A percentile compares a stretch with the other conserved stretches of the same genome.
These are phyloP conservation scores for Ochropacha duplaris DNA, from an alignment of 2,888 invertebrate species.

Conservation along the genomic window DNA sequence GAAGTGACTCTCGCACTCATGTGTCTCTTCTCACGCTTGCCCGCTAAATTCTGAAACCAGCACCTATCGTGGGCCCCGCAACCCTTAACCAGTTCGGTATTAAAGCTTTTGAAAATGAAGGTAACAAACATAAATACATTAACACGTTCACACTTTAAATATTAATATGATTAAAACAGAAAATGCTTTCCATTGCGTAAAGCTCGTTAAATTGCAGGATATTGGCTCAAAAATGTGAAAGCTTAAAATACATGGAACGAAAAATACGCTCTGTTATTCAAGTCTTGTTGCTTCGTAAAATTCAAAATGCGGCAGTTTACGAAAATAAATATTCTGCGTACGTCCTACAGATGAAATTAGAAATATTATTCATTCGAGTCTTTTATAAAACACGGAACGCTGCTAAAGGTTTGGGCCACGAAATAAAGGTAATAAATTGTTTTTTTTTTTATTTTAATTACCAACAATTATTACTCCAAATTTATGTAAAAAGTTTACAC, in stretches of 20 bases:
- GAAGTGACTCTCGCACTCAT: too few relatives aligned
- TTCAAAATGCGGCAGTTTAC: neutral
- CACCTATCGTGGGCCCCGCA: too few relatives aligned
- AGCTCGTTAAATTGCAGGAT: neutral
- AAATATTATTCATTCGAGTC: constrained; percentile 31
- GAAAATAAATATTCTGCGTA: constrained; percentile 18
- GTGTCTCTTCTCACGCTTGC: too few relatives aligned
- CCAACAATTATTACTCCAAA: too few relatives aligned
- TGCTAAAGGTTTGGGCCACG: neutral
- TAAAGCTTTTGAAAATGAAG: too few relatives aligned
- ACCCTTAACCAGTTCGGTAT: too few relatives aligned
- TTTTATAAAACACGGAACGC: neutral
- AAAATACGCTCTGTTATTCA: neutral
- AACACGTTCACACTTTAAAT: too few relatives aligned
- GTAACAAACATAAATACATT: too few relatives aligned
- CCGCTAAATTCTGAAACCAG: too few relatives aligned
- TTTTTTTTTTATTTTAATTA: neutral
- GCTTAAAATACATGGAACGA: neutral
- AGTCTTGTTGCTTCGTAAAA: neutral
- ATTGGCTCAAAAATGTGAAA: neutral
- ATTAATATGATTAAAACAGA: too few relatives aligned
- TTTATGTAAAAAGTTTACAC: too few relatives aligned
- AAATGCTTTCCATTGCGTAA: too few relatives aligned
- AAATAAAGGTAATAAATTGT: neutral
- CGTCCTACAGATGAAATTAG: constrained; percentile 32